Conservation (phyloP, 2,113 vertebrate species). For the Sitta europaea region DNA sequence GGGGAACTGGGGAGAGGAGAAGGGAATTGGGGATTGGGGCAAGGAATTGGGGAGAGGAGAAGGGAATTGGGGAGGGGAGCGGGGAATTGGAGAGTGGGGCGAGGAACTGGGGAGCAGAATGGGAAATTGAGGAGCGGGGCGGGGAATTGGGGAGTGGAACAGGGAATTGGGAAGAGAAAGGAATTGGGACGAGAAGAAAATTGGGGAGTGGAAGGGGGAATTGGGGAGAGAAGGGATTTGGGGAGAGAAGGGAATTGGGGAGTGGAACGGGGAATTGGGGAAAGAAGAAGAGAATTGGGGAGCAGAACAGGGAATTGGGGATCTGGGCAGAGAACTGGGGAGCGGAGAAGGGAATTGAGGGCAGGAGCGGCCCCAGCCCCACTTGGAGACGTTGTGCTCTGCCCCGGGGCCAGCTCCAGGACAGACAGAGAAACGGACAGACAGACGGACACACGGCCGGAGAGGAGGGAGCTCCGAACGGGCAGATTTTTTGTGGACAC, state of each 20-base stretch:
- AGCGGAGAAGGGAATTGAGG: accelerated
- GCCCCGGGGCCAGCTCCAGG: not conserved
- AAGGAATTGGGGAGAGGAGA: not conserved
- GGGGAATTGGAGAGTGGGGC: accelerated
- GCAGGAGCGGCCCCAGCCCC: not conserved
- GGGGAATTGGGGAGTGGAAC: not conserved
- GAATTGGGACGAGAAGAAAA: not conserved
- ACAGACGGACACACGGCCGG: not conserved
- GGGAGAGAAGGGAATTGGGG: not conserved
- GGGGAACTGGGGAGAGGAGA: not conserved
- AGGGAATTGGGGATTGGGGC: not conserved
- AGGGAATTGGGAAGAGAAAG: accelerated
- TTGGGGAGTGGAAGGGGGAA: accelerated
- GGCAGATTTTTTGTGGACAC: not conserved
- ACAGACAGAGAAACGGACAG: not conserved
- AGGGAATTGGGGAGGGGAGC: not conserved
- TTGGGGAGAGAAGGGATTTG: not conserved
- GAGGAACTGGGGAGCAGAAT: not conserved
- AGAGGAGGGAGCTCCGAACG: accelerated
- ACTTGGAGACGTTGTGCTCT: accelerated
- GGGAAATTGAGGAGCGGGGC: not conserved
- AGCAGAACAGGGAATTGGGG: not conserved
- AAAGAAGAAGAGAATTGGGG: accelerated
- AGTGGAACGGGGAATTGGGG: accelerated
- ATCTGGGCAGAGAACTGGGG: not conserved